These are phyloP conservation scores for Furnarius figulus DNA, from an alignment of 2,113 vertebrate genomes.

Conservation along the genomic window DNA sequence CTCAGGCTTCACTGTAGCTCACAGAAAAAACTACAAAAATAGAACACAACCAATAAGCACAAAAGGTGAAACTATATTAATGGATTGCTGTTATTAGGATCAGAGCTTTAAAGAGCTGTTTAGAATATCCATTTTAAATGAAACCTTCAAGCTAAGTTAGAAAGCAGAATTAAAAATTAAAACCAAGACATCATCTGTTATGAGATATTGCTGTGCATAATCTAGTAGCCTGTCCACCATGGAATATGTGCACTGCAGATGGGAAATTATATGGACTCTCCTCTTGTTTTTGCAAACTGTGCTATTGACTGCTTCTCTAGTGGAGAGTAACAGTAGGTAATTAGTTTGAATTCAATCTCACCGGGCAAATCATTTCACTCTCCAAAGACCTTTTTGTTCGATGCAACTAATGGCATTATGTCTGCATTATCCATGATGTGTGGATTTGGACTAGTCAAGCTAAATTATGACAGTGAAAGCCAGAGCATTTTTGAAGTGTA, in stretches of 20 bases:
- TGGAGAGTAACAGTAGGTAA: background rate
- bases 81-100: background rate
- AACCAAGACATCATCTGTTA: background rate
- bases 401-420: slow-evolving; percentile 17
- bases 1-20: background rate
- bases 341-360: slow-evolving; percentile 24
- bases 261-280: background rate
- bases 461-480: background rate
- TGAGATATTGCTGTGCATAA: background rate
- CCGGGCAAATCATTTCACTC: slow-evolving; percentile 28
- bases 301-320: background rate
- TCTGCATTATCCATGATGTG: background rate
- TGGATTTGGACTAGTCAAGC: background rate
- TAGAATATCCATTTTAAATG: background rate
- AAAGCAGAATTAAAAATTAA: background rate
- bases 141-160: background rate
- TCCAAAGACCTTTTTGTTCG: slow-evolving; percentile 24
- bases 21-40: background rate
- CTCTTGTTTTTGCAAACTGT: background rate
- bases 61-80: slow-evolving; percentile 11
- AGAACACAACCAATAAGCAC: background rate
- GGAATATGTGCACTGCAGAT: background rate
- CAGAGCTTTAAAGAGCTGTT: background rate
- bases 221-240: background rate
- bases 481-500: slow-evolving; percentile 3